Base-by-base conservation (phyloP, 2,888 invertebrate genomes). In the Orchesellides sinensis region DNA sequence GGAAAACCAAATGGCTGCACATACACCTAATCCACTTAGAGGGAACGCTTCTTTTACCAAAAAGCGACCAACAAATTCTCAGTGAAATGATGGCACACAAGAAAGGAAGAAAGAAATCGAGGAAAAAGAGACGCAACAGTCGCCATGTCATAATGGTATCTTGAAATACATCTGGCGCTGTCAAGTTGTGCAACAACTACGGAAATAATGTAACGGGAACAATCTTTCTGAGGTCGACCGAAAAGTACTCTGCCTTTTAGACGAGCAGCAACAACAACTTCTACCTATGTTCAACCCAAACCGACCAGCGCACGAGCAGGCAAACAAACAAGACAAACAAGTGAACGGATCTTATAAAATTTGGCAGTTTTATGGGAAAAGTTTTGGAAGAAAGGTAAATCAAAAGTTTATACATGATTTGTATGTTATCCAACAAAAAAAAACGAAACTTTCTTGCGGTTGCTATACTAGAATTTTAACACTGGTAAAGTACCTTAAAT, bases 301-400 rank as follows among this genome's bases (percentile, higher is more conserved):
- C 25, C 73, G 47, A 66, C 45, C 45, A 68, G 17, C 56, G 23
- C 27, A 63, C 65, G 23, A 61, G 32, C 54, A 49, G 19, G 73
- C 47, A 74, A 81, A 74, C 82, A 69, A 75, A 75, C 69, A 75
- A 82, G 75, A 74, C 61, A 82, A 75, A 82, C 65, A 75, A 52
- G 63, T 82, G 59, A 75, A 75, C 75, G 69, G 70, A 82, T 82
- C 75, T 73, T 63, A 70, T 69, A 66, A 75, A 75, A 75, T 82
- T 75, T 82, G 82, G 75, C 82, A 82, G 74, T 75, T 82, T 82
- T 82, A 82, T 75, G 82, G 82, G 70, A 21, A 82, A 82, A 82
- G 68, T 75, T 82, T 81, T 52, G 21, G 21, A 63, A 12, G 40
- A 75, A 75, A 82, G 82, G 82, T 82, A 82, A 82, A 82, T 82